Base-by-base conservation (phyloP, 2,888 invertebrate species). In the Rhodophaea formosa region DNA sequence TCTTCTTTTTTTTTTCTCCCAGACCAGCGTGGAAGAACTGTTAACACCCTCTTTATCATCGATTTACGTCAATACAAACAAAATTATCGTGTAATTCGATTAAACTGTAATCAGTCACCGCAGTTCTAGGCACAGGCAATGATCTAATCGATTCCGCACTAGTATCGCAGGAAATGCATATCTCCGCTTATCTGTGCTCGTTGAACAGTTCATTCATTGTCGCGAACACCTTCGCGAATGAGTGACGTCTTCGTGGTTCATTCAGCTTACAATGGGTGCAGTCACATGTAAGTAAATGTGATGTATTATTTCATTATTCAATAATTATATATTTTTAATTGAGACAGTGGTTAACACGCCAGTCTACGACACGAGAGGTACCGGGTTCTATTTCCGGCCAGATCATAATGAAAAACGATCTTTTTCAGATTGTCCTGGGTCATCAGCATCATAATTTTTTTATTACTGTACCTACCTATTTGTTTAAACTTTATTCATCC, bases 121-220 rank as follows among this genome's bases (percentile, higher is more conserved):
- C 59, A 39, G n/a, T 39, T 39, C 55, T 39, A 39, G 3, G 39
- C 12, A 39, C 39, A n/a, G n/a, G n/a, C n/a, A n/a, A n/a, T n/a
- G n/a, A n/a, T n/a, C 23, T 23, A 23, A 23, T 23, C 23, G 5
- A 23, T 23, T 23, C 23, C 23, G 23, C 23, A 23, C 23, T n/a
- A 0, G n/a, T 30, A 63, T 68, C 59, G 67, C 64, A 70, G 71
- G 74, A 76, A 76, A 66, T 68, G 66, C 67, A 72, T 65, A 80
- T 82, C 75, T 63, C 17, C 23, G 23, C 23, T 23, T 23, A 23
- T 23, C 23, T 23, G 2, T 23, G 23, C 23, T 23, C 23, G 23
- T 23, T 23, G 23, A 23, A 5, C 23, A 23, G 23, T 63, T 69
- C 72, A 75, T 72, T 75, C 66, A 64, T 62, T 57, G 55, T 45